Percentiles rank a stretch among this genome's conserved stretches.
phyloP scores from a whole-genome alignment of 2,888 invertebrate genomes.

The Amorpha juglandis region DNA sequence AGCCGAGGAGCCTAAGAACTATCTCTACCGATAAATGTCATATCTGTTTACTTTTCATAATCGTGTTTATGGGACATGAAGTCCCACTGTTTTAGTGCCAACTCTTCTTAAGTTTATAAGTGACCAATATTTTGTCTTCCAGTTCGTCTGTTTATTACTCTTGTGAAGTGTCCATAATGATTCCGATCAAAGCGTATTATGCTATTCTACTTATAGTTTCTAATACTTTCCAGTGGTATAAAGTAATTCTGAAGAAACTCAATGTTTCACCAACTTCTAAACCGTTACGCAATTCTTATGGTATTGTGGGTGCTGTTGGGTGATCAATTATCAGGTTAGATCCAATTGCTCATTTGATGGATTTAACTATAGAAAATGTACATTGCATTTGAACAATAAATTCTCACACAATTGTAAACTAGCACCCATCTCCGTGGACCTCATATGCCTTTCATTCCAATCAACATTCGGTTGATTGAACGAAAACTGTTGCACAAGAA shows the following conservation, averaged over 20 bases:
- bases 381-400: too few relatives aligned
- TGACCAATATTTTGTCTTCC: constrained; percentile 57
- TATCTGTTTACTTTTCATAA: constrained; percentile 56
- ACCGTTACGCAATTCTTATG: too few relatives aligned
- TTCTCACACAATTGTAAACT: too few relatives aligned
- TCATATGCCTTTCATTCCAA: too few relatives aligned
- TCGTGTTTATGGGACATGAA: constrained; percentile 45
- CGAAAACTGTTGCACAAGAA: too few relatives aligned
- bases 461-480: too few relatives aligned
- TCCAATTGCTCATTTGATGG: too few relatives aligned
- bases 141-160: constrained; percentile 40
- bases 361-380: too few relatives aligned
- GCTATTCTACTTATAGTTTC: neutral
- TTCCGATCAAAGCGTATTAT: neutral
- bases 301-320: too few relatives aligned
- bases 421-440: too few relatives aligned
- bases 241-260: too few relatives aligned
- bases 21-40: constrained; percentile 87
- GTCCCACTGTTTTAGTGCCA: constrained; percentile 68
- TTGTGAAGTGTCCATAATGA: constrained; percentile 5
- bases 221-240: neutral
- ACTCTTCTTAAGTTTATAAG: constrained; percentile 53
- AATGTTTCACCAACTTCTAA: too few relatives aligned
- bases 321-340: neutral
- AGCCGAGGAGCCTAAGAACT: constrained; percentile 93